phyloP scores from a whole-genome alignment of 2,113 vertebrate species.

The Percina caprodes region DNA sequence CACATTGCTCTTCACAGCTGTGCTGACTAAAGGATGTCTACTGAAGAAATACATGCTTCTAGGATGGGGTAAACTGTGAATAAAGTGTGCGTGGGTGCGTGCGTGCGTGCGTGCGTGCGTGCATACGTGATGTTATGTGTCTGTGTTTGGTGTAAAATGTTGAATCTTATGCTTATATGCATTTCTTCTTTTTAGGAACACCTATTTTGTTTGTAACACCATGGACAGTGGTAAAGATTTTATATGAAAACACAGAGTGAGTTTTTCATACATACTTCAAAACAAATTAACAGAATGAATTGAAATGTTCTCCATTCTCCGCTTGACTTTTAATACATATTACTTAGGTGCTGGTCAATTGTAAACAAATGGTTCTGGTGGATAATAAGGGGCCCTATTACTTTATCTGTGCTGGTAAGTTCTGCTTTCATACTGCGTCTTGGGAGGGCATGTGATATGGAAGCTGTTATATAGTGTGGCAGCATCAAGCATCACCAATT shows the following conservation, averaged over 20 bases:
- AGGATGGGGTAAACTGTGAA: constrained; percentile 90
- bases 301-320: background rate
- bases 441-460: constrained; percentile 56
- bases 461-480: background rate
- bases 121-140: background rate
- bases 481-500: constrained; percentile 21
- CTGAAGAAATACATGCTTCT: constrained; percentile 91
- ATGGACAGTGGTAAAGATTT: constrained; percentile 87
- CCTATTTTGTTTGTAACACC: constrained; percentile 91
- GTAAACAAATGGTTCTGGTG: constrained; percentile 91
- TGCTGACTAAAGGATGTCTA: constrained; percentile 87
- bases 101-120: background rate
- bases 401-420: constrained; percentile 91
- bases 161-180: background rate
- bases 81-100: background rate
- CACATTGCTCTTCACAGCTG: constrained; percentile 87
- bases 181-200: constrained; percentile 81
- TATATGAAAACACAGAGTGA: constrained; percentile 91
- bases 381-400: constrained; percentile 93
- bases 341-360: constrained; percentile 91
- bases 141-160: background rate
- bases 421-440: constrained; percentile 48
- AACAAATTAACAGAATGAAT: background rate
- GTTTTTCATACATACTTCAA: constrained; percentile 39
- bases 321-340: background rate